Conservation (phyloP, 2,113 vertebrate genomes). For the Tragelaphus imberbis region DNA sequence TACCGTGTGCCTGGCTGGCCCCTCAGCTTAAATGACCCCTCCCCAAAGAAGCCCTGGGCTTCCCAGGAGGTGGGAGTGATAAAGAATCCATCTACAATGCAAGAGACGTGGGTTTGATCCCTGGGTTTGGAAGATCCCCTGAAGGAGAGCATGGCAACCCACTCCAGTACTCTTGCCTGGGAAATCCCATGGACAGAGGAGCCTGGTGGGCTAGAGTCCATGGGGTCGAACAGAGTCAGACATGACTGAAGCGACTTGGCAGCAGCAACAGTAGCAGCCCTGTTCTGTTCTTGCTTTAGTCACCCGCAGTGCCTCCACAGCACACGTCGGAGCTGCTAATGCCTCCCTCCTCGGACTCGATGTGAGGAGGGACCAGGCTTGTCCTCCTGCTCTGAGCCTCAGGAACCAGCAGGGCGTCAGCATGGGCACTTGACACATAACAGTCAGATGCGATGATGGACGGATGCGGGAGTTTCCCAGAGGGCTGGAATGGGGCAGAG, state of each 20-base stretch:
- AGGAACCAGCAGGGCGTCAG: accelerated
- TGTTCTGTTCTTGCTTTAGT: accelerated
- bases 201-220: not conserved
- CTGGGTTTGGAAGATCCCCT: not conserved
- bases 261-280: not conserved
- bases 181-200: not conserved
- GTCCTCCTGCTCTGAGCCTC: no score
- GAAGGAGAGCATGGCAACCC: not conserved
- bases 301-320: accelerated
- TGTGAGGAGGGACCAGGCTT: not conserved
- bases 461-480: not conserved
- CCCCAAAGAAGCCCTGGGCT: not conserved
- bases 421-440: accelerated
- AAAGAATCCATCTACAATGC: not conserved
- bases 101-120: not conserved
- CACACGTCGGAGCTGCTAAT: accelerated
- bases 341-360: not conserved
- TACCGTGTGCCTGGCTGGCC: not conserved
- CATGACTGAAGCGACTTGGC: not conserved
- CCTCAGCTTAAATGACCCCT: not conserved
- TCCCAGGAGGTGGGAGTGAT: not conserved
- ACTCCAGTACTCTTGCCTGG: not conserved
- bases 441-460: accelerated
- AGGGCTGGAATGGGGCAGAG: not conserved
- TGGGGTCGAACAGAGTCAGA: not conserved